Percentiles rank a stretch among this genome's conserved stretches.
Conservation (phyloP, 2,113 vertebrate species). For the Heterochromis multidens region DNA sequence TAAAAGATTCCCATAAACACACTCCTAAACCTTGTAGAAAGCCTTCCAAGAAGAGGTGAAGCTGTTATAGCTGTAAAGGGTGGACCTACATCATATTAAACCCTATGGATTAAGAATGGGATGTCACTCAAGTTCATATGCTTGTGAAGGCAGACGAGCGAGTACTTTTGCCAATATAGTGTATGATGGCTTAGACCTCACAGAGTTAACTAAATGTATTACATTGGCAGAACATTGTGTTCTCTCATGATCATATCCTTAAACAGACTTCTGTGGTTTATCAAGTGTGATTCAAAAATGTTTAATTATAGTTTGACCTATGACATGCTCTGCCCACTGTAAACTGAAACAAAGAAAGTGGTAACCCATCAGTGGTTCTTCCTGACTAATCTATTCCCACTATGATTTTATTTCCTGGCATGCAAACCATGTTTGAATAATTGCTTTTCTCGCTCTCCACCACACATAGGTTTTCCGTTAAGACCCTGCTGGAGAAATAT, state of each 20-base stretch:
- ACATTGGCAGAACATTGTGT: not conserved
- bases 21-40: too few species aligned
- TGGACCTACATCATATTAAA: too few species aligned
- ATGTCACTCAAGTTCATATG: too few species aligned
- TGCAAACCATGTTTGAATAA: not conserved
- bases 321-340: not conserved
- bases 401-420: not conserved
- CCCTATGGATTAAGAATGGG: too few species aligned
- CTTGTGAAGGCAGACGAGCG: too few species aligned
- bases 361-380: not conserved
- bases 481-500: conserved; percentile 93
- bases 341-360: not conserved
- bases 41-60: too few species aligned
- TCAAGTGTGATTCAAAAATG: not conserved
- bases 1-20: too few species aligned
- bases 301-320: not conserved
- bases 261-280: not conserved
- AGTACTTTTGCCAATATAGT: too few species aligned
- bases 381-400: not conserved
- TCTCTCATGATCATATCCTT: not conserved
- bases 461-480: conserved; percentile 84
- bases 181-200: not conserved
- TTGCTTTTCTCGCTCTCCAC: not conserved
- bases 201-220: not conserved
- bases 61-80: too few species aligned